Conservation (phyloP, 2,113 vertebrate genomes). For the Trichomycterus rosablanca region DNA sequence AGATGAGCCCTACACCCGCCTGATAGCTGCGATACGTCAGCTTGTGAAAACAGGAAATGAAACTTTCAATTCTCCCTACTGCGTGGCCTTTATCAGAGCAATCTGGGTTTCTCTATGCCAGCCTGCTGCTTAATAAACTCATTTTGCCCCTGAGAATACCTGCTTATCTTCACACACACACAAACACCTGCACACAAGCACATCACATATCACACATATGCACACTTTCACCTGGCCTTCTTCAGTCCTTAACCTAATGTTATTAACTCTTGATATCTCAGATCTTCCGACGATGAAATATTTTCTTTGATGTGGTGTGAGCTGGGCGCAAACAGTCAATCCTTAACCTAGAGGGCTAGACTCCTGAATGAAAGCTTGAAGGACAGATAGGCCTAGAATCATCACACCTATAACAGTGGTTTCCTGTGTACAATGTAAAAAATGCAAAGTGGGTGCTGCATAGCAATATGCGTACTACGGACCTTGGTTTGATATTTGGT, state of each 20-base stretch:
- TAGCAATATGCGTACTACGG: too few species aligned
- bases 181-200: too few species aligned
- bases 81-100: conserved; percentile 44
- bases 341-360: too few species aligned
- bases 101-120: conserved; percentile 43
- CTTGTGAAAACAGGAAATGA: conserved; percentile 53
- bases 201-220: conserved; percentile 27
- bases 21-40: conserved; percentile 48
- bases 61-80: conserved; percentile 39
- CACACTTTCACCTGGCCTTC: conserved; percentile 11
- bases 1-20: conserved; percentile 20
- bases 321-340: too few species aligned
- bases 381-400: too few species aligned
- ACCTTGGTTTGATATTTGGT: too few species aligned
- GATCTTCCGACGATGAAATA: background rate
- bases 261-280: conserved; percentile 34
- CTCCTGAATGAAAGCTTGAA: too few species aligned
- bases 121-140: conserved; percentile 51
- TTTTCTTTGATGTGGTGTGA: background rate
- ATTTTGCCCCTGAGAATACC: conserved; percentile 48
- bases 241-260: conserved; percentile 35
- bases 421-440: too few species aligned
- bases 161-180: conserved; percentile 49
- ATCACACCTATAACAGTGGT: too few species aligned
- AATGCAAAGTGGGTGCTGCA: background rate